Percentiles rank a stretch among this genome's conserved stretches.
These are phyloP conservation scores for Spinus pinus DNA, from an alignment of 2,797 vertebrate genomes.

Conservation along the genomic window DNA sequence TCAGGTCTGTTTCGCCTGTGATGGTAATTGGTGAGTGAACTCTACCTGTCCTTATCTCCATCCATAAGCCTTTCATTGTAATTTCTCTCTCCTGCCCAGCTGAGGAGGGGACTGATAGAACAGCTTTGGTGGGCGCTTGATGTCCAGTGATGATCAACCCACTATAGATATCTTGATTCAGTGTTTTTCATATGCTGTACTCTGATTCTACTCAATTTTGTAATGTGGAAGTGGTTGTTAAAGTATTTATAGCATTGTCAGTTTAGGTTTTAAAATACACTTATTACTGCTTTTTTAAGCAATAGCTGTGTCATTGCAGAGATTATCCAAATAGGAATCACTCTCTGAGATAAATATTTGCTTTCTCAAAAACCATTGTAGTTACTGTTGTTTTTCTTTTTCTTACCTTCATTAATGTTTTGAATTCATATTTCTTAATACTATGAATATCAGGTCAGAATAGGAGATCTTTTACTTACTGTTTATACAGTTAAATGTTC, in stretches of 20 bases:
- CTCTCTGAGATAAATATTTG: background rate
- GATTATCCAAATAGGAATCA: background rate
- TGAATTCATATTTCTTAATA: background rate
- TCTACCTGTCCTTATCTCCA: background rate
- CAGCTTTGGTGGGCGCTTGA: rapidly evolving
- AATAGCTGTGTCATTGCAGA: background rate
- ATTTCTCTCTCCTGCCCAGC: background rate
- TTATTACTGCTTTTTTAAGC: background rate
- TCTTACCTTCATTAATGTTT: background rate
- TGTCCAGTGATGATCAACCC: background rate
- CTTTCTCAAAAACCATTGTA: background rate
- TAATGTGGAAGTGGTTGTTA: background rate
- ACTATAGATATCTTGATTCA: background rate
- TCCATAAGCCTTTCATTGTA: background rate
- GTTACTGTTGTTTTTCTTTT: background rate
- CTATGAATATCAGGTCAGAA: background rate
- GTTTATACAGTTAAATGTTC: background rate
- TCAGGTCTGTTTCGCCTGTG: rapidly evolving
- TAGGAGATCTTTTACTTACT: background rate
- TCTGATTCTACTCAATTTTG: background rate
- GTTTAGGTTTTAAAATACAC: background rate
- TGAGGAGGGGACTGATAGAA: background rate
- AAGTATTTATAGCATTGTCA: background rate
- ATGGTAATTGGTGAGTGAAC: background rate
- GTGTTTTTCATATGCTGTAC: background rate